These are phyloP conservation scores for Folsomia manolachei DNA, from an alignment of 2,888 invertebrate genomes.

Conservation along the genomic window DNA sequence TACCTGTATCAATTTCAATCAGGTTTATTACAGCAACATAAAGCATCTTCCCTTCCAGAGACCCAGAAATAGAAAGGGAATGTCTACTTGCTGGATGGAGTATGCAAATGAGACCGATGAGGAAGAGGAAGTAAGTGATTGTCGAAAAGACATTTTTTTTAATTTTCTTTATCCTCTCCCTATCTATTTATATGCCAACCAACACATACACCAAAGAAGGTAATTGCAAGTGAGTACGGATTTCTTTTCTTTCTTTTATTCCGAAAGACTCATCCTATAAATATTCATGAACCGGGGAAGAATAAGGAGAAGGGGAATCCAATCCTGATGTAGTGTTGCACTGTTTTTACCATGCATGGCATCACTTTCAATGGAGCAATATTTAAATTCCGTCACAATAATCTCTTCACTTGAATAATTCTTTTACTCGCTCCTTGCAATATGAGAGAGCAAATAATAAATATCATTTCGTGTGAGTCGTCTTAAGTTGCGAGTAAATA, in stretches of 20 bases:
- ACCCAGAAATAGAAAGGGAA: no score
- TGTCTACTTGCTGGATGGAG: no score
- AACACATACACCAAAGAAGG: not conserved
- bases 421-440: not conserved
- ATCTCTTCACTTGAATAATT: constrained; percentile 9
- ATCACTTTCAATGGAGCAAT: not conserved
- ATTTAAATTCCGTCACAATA: constrained; percentile 21
- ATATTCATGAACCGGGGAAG: constrained; percentile 36
- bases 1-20: no score
- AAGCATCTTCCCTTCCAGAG: no score
- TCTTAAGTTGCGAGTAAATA: not conserved
- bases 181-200: not conserved
- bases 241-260: constrained; percentile 15
- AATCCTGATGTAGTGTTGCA: no score
- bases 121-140: constrained; percentile 31
- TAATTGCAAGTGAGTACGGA: not conserved
- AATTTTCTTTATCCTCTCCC: not conserved
- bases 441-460: no score
- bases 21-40: no score
- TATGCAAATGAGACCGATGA: constrained; percentile 28
- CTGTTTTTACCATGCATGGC: not conserved
- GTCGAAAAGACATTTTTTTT: constrained; percentile 12
- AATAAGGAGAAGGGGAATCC: not conserved
- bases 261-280: constrained; percentile 34
- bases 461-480: not conserved